phyloP scores from a whole-genome alignment of 1,140 invertebrate genomes.

The Meloidogyne chitwoodi region DNA sequence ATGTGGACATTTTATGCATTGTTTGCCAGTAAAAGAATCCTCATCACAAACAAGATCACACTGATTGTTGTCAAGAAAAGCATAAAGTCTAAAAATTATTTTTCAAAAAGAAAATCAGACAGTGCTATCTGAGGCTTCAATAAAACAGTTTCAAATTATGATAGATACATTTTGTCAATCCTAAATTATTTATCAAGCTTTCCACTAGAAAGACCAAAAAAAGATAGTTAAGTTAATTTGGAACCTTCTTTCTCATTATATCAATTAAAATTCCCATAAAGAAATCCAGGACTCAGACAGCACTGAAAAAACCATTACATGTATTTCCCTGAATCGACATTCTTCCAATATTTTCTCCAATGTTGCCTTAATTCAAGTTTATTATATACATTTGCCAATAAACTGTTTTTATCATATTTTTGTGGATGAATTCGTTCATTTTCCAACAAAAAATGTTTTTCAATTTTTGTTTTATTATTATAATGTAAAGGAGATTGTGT shows the following conservation, averaged over 20 bases:
- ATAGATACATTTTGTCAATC: too few relatives aligned
- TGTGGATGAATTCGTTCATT: background rate
- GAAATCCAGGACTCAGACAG: too few relatives aligned
- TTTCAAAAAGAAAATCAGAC: too few relatives aligned
- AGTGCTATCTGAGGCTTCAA: too few relatives aligned
- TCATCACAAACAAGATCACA: background rate
- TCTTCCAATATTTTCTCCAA: constrained; percentile 8
- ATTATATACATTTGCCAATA: background rate
- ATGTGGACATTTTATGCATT: constrained; percentile 32
- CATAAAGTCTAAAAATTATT: background rate
- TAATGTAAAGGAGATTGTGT: too few relatives aligned
- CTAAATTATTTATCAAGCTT: too few relatives aligned
- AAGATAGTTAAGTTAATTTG: too few relatives aligned
- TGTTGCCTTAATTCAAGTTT: background rate
- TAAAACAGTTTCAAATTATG: too few relatives aligned
- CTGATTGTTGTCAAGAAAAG: background rate
- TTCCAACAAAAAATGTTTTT: background rate
- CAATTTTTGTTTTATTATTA: background rate
- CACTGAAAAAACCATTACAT: background rate
- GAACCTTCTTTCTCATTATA: too few relatives aligned
- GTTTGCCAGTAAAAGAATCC: background rate
- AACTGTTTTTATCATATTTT: background rate
- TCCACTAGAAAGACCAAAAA: too few relatives aligned
- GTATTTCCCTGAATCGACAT: constrained; percentile 33
- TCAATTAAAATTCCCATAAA: too few relatives aligned